Percentiles rank a stretch among this genome's conserved stretches.
phyloP scores from a whole-genome alignment of 2,797 vertebrate species.

The Pantherophis vulpinus region DNA sequence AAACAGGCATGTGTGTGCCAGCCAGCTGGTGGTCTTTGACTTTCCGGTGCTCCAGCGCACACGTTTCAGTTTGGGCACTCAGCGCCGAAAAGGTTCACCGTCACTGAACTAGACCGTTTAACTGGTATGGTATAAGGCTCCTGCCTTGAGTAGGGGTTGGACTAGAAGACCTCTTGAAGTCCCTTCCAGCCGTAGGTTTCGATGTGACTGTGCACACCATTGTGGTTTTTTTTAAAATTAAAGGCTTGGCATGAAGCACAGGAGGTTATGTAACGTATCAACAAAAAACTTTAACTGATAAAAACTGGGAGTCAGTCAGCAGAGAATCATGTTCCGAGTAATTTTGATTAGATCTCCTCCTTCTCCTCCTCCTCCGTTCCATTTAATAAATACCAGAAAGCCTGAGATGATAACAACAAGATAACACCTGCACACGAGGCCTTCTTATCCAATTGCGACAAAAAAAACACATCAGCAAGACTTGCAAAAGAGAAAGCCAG shows the following conservation, averaged over 20 bases:
- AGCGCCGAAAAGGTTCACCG: rapidly evolving
- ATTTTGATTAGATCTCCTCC: background rate
- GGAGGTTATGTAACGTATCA: background rate
- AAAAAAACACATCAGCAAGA: background rate
- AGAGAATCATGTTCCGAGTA: background rate
- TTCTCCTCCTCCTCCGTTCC: background rate
- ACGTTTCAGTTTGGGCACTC: too few species aligned
- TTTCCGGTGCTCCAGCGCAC: too few species aligned
- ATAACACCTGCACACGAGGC: background rate
- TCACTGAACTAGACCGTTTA: too few species aligned
- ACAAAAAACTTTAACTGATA: background rate
- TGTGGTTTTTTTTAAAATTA: background rate
- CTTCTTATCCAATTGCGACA: background rate
- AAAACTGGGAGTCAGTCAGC: background rate
- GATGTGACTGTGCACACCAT: background rate
- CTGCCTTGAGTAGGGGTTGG: background rate
- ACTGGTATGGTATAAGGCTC: background rate
- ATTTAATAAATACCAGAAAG: background rate
- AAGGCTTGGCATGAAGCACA: background rate
- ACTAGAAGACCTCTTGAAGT: background rate
- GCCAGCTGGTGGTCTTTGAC: too few species aligned
- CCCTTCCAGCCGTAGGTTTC: background rate
- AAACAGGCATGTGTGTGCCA: rapidly evolving
- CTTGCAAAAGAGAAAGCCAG: background rate
- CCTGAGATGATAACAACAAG: background rate